Percentiles rank a stretch among this genome's conserved stretches.
phyloP scores from a whole-genome alignment of 2,888 invertebrate species.

The Drosophila hamatofila region DNA sequence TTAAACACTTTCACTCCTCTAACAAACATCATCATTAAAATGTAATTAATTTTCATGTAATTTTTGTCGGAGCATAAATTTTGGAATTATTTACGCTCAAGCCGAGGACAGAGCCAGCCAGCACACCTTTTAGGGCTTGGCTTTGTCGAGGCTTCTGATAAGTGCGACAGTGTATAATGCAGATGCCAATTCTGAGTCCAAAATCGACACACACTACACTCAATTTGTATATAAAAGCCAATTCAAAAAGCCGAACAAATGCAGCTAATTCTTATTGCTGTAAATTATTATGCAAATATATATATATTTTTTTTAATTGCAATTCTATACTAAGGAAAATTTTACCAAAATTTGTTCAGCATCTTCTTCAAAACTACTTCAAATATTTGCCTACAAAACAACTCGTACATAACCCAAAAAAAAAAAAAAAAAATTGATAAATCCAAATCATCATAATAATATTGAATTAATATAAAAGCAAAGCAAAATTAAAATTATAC shows the following conservation, averaged over 20 bases:
- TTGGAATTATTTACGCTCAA: slow-evolving; percentile 84
- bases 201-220: slow-evolving; percentile 33
- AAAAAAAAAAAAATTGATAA: slow-evolving; percentile 7
- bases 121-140: slow-evolving; percentile 65
- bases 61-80: slow-evolving; percentile 85
- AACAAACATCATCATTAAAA: slow-evolving; percentile 69
- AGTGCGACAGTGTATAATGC: slow-evolving; percentile 83
- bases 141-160: slow-evolving; percentile 83
- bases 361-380: slow-evolving; percentile 65
- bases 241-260: slow-evolving; percentile 20
- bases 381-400: slow-evolving; percentile 23
- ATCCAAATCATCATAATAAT: not conserved
- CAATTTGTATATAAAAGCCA: slow-evolving; percentile 63
- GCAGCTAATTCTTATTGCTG: slow-evolving; percentile 48
- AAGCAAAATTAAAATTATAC: slow-evolving; percentile 77
- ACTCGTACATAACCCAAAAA: slow-evolving; percentile 25
- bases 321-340: slow-evolving; percentile 27
- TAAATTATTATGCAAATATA: slow-evolving; percentile 65
- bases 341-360: slow-evolving; percentile 38
- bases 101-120: slow-evolving; percentile 72
- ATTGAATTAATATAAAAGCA: slow-evolving; percentile 19
- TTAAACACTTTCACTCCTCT: slow-evolving; percentile 57
- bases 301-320: slow-evolving; percentile 53
- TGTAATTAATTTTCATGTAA: slow-evolving; percentile 81
- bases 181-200: slow-evolving; percentile 39